These are phyloP conservation scores for Drosophila seclusa DNA, from an alignment of 2,888 invertebrate genomes.

Conservation along the genomic window DNA sequence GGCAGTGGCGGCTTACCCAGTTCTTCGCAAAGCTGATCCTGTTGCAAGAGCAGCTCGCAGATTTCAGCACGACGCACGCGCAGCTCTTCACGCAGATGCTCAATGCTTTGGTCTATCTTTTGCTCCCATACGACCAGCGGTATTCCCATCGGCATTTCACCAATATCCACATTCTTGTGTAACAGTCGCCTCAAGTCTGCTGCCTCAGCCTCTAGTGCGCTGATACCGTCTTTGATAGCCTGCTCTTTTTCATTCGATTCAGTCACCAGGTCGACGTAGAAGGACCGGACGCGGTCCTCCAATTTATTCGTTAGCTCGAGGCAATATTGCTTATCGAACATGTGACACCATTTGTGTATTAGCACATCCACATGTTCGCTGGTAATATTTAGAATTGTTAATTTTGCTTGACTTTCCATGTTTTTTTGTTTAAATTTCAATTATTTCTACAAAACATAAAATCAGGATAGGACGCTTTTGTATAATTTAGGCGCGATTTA, in stretches of 20 bases:
- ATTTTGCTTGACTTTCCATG: constrained; percentile 48
- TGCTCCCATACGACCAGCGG: constrained; percentile 86
- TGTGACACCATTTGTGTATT: constrained; percentile 74
- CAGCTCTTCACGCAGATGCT: constrained; percentile 87
- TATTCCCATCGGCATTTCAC: constrained; percentile 69
- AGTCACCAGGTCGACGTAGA: constrained; percentile 87
- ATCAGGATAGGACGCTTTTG: not conserved
- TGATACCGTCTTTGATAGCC: constrained; percentile 86
- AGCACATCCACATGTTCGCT: constrained; percentile 68
- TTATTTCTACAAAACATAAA: constrained; percentile 5
- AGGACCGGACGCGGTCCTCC: constrained; percentile 85
- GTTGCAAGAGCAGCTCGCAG: constrained; percentile 85
- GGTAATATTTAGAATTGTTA: constrained; percentile 71
- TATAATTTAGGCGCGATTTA: not conserved
- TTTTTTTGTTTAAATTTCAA: not conserved
- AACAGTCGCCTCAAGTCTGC: constrained; percentile 76
- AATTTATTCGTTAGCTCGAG: constrained; percentile 75
- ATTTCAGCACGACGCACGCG: constrained; percentile 85
- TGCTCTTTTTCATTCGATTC: constrained; percentile 87
- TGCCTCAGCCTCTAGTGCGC: constrained; percentile 76
- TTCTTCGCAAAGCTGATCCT: constrained; percentile 82
- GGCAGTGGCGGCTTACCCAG: constrained; percentile 78
- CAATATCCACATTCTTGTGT: constrained; percentile 72
- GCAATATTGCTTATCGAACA: constrained; percentile 78
- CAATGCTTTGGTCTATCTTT: constrained; percentile 87